Evolutionary conservation across 1,140 invertebrate species (phyloP).

Genomic region (Drosophila jambulina): DNA sequence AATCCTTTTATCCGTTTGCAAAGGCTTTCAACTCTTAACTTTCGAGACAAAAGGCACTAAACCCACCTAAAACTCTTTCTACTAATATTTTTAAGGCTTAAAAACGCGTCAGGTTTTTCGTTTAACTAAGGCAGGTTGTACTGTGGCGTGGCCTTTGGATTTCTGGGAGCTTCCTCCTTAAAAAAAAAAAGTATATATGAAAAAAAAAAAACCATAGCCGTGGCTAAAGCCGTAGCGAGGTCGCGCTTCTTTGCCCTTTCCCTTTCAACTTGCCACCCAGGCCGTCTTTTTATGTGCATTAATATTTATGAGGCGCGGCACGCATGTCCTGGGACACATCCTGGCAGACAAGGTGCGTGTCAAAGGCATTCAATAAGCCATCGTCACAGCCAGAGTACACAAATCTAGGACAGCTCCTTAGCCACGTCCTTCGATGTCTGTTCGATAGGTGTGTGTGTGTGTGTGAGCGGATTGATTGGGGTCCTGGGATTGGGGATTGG

Average conservation of each 20-base stretch:
- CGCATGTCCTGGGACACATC: constrained; percentile 49
- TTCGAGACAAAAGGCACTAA: background rate
- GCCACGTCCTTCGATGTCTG: constrained; percentile 16
- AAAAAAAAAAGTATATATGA: background rate
- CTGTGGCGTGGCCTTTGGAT: constrained; percentile 16
- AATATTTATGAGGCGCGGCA: constrained; percentile 62
- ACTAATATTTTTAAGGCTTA: background rate
- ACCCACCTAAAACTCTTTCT: background rate
- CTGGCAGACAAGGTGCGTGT: constrained; percentile 51
- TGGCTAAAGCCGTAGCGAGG: background rate
- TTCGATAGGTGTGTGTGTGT: constrained; percentile 1
- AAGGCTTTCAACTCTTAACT: background rate
- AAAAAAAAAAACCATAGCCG: background rate
- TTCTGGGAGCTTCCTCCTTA: background rate
- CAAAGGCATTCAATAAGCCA: constrained; percentile 44
- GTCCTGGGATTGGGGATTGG: background rate
- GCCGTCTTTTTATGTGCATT: constrained; percentile 47
- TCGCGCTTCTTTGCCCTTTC: background rate
- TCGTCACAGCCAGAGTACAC: background rate
- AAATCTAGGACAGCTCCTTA: constrained; percentile 42
- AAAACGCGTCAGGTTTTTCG: background rate
- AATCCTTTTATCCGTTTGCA: background rate
- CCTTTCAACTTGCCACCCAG: constrained; percentile 1
- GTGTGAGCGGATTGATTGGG: constrained; percentile 3
- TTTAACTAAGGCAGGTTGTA: constrained; percentile 5